Base-by-base conservation (phyloP, 2,113 vertebrate genomes). In the Gadus macrocephalus region DNA sequence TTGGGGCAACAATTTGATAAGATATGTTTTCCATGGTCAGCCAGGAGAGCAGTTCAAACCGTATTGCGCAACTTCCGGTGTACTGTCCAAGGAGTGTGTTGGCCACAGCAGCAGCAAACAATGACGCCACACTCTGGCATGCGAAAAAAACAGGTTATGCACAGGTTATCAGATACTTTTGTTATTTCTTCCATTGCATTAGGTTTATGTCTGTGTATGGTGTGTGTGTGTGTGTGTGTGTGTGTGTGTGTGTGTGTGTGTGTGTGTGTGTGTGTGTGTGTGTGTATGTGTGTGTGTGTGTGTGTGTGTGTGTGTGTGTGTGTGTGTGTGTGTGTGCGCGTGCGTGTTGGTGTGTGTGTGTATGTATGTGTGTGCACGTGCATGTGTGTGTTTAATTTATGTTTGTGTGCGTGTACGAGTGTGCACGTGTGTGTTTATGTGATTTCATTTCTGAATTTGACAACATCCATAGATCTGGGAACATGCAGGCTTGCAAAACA, bases 31-130 rank as follows among this genome's bases (percentile, higher is more conserved):
- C 55, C 42, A 14, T 49, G 42, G 42, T 49, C 42, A 49, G 42
- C 42, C 42, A 49, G 42, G 42, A 49, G 42, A 49, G 42, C 42
- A 67, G 8, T 17, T 67, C 66, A 42, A 56, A 63, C 8, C 31
- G 35, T 64, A 64, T 89, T 83, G 74, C 38, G 76, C 75, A 86
- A 86, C 9, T 31, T 38, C 12, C 9, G 42, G 42, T 64, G 0
- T 7, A 64, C 56, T 3, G 67, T 78, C 76, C 70, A 80, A 78
- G 81, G 64, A 79, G 35, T 74, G 15, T 72, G 55, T 49, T 49
- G 0, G 3, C 8, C 8, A 9, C 42, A 11, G 42, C 9, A 49
- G 42, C 8, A 14, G 42, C 2, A 49, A 49, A 49, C 42, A 49
- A 49, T 49, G 42, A 49, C 9, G 2, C 9, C 42, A 12, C 42